Conservation (phyloP, 1,140 invertebrate genomes). For the Palaemon carinicauda region DNA sequence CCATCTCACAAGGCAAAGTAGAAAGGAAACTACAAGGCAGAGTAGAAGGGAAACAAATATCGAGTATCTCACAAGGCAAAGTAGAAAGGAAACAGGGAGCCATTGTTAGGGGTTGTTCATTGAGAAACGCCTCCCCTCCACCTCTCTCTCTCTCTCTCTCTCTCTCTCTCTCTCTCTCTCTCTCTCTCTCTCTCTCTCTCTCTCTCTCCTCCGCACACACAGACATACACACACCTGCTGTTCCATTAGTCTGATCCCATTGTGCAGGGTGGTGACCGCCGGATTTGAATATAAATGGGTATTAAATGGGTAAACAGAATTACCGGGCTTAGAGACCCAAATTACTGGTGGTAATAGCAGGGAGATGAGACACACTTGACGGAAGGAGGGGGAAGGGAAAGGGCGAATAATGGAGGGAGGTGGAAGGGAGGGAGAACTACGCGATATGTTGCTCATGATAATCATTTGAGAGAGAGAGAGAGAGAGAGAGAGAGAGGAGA, state of each 20-base stretch:
- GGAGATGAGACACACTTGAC: not conserved
- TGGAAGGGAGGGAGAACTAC: too few species aligned
- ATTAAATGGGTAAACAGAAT: slow-evolving; percentile 41
- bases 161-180: slow-evolving; percentile 18
- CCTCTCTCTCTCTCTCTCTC: slow-evolving; percentile 11
- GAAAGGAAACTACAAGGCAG: too few species aligned
- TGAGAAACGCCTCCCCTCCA: too few species aligned
- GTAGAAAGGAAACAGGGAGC: too few species aligned
- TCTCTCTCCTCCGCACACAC: not conserved
- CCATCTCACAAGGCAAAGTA: too few species aligned
- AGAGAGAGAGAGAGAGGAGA: too few species aligned
- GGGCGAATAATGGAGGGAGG: too few species aligned
- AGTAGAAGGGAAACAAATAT: too few species aligned
- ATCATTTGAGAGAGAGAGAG: too few species aligned
- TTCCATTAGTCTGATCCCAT: slow-evolving; percentile 42
- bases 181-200: slow-evolving; percentile 20
- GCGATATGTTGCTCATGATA: too few species aligned
- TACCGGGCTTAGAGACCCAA: slow-evolving; percentile 26
- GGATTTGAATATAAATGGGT: slow-evolving; percentile 43
- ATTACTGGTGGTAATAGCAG: slow-evolving; percentile 18
- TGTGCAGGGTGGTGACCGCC: slow-evolving; percentile 9
- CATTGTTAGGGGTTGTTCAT: too few species aligned
- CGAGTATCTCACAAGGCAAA: too few species aligned
- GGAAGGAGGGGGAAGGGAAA: not conserved
- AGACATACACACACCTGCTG: not conserved